These are phyloP conservation scores for Genyomyrus donnyi DNA, from an alignment of 2,113 vertebrate genomes.

Conservation along the genomic window DNA sequence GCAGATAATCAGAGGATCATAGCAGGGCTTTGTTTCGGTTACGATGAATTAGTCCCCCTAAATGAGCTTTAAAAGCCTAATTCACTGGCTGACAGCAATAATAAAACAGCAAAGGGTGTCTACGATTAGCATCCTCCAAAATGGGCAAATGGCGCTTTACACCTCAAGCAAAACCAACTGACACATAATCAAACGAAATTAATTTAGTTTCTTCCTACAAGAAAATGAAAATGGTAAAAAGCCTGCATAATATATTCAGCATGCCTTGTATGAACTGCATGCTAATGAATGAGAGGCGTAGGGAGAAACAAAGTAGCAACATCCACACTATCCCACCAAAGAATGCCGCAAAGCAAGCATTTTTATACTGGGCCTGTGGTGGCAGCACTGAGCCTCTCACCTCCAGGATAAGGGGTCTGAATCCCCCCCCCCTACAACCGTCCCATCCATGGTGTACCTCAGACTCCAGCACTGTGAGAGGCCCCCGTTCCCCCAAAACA, in stretches of 20 bases:
- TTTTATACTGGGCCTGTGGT: background rate
- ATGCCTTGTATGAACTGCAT: background rate
- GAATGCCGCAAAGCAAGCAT: background rate
- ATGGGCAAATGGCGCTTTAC: background rate
- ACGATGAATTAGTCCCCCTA: background rate
- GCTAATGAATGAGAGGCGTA: background rate
- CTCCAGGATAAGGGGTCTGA: background rate
- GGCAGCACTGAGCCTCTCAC: background rate
- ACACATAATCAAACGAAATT: background rate
- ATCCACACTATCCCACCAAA: background rate
- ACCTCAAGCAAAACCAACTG: background rate
- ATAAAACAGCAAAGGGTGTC: background rate
- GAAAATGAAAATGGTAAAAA: background rate
- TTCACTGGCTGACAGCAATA: background rate
- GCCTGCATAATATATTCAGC: background rate
- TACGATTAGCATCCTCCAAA: background rate
- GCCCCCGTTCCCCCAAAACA: background rate
- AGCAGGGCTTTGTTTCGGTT: background rate
- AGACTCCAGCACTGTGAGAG: background rate
- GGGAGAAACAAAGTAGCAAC: background rate
- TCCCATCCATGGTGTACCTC: background rate
- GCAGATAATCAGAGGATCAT: background rate
- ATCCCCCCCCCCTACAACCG: background rate
- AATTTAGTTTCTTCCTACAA: background rate
- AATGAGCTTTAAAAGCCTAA: slow-evolving; percentile 1